phyloP scores from a whole-genome alignment of 2,113 vertebrate species.

The Tiliqua scincoides region DNA sequence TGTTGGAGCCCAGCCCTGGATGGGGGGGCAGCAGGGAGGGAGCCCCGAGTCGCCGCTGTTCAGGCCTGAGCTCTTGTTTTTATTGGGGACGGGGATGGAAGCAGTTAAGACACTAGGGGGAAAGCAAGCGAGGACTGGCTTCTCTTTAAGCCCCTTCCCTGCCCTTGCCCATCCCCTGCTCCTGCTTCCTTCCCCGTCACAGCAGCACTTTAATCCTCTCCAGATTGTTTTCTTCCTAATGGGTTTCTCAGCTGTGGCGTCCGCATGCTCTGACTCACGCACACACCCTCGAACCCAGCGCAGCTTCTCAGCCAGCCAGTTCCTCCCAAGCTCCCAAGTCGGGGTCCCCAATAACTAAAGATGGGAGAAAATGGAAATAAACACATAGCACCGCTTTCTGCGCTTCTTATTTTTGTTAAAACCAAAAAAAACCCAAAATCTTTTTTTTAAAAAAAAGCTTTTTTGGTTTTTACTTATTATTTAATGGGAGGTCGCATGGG shows the following conservation, averaged over 20 bases:
- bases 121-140: slow-evolving; percentile 17
- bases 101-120: not conserved
- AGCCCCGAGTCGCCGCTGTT: slow-evolving; percentile 45
- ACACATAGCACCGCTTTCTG: no score
- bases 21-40: slow-evolving; percentile 13
- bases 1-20: slow-evolving; percentile 31
- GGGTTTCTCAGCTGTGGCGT: slow-evolving; percentile 63
- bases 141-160: slow-evolving; percentile 59
- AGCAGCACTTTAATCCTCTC: slow-evolving; percentile 58
- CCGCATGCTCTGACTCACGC: not conserved
- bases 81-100: slow-evolving; percentile 19
- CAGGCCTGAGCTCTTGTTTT: slow-evolving; percentile 51
- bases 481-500: no score
- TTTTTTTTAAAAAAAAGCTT: no score
- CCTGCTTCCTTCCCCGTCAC: slow-evolving; percentile 53
- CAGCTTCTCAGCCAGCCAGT: not conserved
- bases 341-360: no score
- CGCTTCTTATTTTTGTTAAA: no score
- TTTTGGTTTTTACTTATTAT: no score
- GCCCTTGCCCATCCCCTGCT: slow-evolving; percentile 44
- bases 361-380: no score
- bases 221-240: slow-evolving; percentile 63
- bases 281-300: not conserved
- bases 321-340: rapidly evolving
- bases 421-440: no score